Conservation (phyloP, 2,797 vertebrate genomes). For the Arctocebus calabarensis region DNA sequence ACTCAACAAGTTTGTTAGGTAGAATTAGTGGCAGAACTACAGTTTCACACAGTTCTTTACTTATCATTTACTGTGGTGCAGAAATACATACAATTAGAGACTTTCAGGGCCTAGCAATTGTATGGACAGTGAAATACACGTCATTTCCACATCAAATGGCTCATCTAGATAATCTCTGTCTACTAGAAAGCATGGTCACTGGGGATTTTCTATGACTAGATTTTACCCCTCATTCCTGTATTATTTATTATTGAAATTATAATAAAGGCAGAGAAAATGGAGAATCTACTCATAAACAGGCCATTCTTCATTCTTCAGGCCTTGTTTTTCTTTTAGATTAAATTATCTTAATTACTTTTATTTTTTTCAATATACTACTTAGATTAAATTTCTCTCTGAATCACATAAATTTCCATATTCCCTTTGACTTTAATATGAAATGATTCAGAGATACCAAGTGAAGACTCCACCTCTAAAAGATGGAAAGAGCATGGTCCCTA, state of each 20-base stretch:
- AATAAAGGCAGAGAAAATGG: neutral
- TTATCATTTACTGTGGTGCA: neutral
- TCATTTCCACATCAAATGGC: neutral
- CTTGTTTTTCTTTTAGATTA: neutral
- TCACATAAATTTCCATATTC: neutral
- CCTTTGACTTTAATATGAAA: neutral
- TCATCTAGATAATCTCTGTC: neutral
- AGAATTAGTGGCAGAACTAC: neutral
- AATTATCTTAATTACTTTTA: conserved; percentile 14
- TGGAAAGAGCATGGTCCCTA: neutral
- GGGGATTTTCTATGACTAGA: neutral
- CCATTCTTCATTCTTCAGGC: neutral
- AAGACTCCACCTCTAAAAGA: neutral
- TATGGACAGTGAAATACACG: neutral
- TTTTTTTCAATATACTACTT: conserved; percentile 10
- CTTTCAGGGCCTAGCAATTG: neutral
- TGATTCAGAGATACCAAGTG: neutral
- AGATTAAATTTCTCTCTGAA: conserved; percentile 18
- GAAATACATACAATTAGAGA: neutral
- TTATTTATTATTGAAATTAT: neutral
- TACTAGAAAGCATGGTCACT: neutral
- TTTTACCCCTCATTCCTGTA: neutral
- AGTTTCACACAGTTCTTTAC: neutral
- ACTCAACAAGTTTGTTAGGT: neutral
- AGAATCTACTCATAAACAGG: neutral